These are phyloP conservation scores for Caenorhabditis panamensis DNA, from an alignment of 2,888 invertebrate genomes.

Conservation along the genomic window DNA sequence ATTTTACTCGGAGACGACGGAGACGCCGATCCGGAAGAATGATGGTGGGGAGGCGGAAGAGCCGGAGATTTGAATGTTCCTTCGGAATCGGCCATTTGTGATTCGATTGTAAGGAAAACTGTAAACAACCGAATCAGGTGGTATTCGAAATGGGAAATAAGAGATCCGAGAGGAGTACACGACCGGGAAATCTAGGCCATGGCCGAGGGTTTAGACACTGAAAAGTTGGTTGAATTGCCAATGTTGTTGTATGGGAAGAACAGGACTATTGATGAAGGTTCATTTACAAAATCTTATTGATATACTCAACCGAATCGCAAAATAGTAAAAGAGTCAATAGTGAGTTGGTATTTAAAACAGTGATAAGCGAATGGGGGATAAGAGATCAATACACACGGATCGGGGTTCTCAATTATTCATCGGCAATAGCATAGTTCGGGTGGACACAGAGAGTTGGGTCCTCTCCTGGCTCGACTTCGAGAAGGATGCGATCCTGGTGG, in stretches of 20 bases:
- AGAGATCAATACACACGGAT: constrained; percentile 21
- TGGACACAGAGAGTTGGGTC: constrained; percentile 94
- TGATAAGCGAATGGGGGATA: constrained; percentile 22
- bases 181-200: constrained; percentile 17
- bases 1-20: constrained; percentile 32
- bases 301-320: constrained; percentile 34
- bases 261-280: constrained; percentile 18
- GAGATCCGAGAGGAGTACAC: constrained; percentile 14
- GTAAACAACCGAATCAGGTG: background rate
- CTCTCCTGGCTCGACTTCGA: constrained; percentile 84
- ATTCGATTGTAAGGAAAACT: too few relatives aligned
- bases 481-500: constrained; percentile 80
- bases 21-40: background rate
- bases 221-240: background rate
- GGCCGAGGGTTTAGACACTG: background rate
- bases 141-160: constrained; percentile 7
- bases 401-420: constrained; percentile 47
- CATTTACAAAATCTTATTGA: constrained; percentile 46
- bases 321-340: constrained; percentile 2
- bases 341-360: constrained; percentile 35
- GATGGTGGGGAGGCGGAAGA: constrained; percentile 34
- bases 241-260: background rate
- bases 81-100: constrained; percentile 34
- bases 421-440: constrained; percentile 91
- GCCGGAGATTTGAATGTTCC: constrained; percentile 50